Evolutionary conservation across 2,113 vertebrate genomes (phyloP).

Genomic region (Salvelinus fontinalis): DNA sequence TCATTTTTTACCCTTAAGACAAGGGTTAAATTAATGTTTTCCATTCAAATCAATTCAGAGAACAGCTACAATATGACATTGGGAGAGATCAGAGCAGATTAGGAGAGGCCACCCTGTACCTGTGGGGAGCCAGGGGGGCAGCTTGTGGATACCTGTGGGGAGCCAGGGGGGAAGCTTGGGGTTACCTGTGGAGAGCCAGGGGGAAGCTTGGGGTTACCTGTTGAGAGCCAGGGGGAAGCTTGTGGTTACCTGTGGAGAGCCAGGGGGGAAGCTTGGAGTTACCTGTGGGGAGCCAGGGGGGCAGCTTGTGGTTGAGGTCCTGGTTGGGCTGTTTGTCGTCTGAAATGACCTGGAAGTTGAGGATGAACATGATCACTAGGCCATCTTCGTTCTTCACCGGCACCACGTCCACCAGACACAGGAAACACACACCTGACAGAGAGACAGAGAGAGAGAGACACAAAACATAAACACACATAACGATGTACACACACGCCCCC

Average conservation of each 20-base stretch:
- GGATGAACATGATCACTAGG: conserved; percentile 94
- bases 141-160: too few relatives aligned
- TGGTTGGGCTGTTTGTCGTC: conserved; percentile 72
- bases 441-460: background rate
- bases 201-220: conserved; percentile 65
- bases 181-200: background rate
- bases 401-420: conserved; percentile 90
- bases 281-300: conserved; percentile 83
- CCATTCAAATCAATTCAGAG: too few relatives aligned
- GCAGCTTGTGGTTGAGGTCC: conserved; percentile 86
- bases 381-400: conserved; percentile 94
- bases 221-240: conserved; percentile 73
- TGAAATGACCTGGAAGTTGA: conserved; percentile 91
- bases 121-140: too few relatives aligned
- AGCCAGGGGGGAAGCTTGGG: background rate
- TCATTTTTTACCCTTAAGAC: too few relatives aligned
- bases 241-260: background rate
- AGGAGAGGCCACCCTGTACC: too few relatives aligned
- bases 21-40: too few relatives aligned
- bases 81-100: too few relatives aligned
- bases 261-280: conserved; percentile 63
- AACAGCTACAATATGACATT: too few relatives aligned
- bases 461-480: background rate
- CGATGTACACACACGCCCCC: background rate
- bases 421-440: conserved; percentile 84